Evolutionary conservation across 2,113 vertebrate genomes (phyloP).

Genomic region (Podilymbus podiceps): DNA sequence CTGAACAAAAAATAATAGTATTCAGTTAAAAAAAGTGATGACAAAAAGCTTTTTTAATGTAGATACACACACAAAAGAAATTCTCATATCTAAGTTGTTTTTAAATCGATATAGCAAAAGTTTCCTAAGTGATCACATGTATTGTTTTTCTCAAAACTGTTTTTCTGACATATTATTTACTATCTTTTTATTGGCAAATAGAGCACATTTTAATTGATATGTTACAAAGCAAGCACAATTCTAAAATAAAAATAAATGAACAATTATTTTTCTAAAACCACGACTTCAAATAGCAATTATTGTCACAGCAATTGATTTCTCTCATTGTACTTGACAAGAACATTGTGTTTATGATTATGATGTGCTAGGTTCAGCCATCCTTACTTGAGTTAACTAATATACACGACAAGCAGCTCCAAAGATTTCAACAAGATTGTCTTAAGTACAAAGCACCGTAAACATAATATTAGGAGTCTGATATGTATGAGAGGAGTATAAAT

Average conservation of each 20-base stretch:
- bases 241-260: conserved; percentile 51
- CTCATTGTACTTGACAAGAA: conserved; percentile 44
- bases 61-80: background rate
- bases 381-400: conserved; percentile 14
- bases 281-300: conserved; percentile 34
- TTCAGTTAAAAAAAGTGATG: background rate
- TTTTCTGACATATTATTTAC: conserved; percentile 7
- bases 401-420: conserved; percentile 5
- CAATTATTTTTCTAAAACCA: conserved; percentile 25
- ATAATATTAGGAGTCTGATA: background rate
- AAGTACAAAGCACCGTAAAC: conserved; percentile 14
- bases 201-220: conserved; percentile 41
- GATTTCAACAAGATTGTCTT: conserved; percentile 10
- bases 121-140: background rate
- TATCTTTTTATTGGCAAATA: conserved; percentile 49
- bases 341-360: conserved; percentile 46
- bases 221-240: conserved; percentile 28
- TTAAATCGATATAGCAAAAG: background rate
- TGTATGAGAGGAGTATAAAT: background rate
- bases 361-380: conserved; percentile 32
- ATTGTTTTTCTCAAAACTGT: background rate
- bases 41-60: background rate
- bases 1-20: background rate
- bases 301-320: conserved; percentile 50
- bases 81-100: background rate